Evolutionary conservation across 2,113 vertebrate species (phyloP).

Genomic region (Dicrurus megarhynchus): DNA sequence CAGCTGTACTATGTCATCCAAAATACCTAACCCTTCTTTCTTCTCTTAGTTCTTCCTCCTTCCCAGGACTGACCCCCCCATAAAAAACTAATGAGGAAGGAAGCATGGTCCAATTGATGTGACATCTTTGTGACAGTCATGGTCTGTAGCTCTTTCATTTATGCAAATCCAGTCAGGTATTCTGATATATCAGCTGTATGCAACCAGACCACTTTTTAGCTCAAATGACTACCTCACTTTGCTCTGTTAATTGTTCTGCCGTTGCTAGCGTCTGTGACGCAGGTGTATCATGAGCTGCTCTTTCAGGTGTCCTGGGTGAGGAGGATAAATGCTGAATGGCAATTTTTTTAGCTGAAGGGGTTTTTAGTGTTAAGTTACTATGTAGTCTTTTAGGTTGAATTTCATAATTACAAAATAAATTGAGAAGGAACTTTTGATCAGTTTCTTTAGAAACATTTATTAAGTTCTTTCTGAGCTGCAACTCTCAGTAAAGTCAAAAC

Average conservation of each 20-base stretch:
- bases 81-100: not conserved
- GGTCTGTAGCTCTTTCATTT: constrained; percentile 17
- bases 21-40: not conserved
- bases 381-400: not conserved
- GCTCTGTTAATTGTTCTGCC: not conserved
- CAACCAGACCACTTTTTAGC: not conserved
- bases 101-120: not conserved
- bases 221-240: not conserved
- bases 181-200: constrained; percentile 28
- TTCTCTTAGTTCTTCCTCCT: not conserved
- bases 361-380: not conserved
- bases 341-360: not conserved
- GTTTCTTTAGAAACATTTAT: not conserved
- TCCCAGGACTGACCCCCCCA: not conserved
- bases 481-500: not conserved
- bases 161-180: constrained; percentile 23
- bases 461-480: not conserved
- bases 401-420: not conserved
- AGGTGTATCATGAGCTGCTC: not conserved
- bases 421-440: not conserved
- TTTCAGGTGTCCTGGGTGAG: not conserved
- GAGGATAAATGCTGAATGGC: not conserved
- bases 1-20: not conserved
- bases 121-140: constrained; percentile 13
- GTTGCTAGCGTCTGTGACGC: not conserved